A percentile compares a stretch with the other conserved stretches of the same genome.
These are phyloP conservation scores for Onychostruthus taczanowskii DNA, from an alignment of 2,113 vertebrate species.

Conservation along the genomic window DNA sequence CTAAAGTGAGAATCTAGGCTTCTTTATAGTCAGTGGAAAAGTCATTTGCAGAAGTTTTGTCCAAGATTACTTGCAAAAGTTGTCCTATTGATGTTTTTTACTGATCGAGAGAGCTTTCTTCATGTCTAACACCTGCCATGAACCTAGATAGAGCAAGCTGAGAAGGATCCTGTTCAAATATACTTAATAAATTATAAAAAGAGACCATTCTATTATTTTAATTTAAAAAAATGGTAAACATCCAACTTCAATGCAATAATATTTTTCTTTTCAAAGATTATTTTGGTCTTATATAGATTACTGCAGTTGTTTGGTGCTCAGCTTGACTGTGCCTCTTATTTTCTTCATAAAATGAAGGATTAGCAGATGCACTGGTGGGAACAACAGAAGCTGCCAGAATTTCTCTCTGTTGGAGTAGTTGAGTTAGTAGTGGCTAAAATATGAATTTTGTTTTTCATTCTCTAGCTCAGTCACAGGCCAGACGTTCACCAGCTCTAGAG, in stretches of 20 bases:
- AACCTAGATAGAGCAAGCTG: not conserved
- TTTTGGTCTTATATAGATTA: not conserved
- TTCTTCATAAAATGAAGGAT: not conserved
- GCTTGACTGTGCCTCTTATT: not conserved
- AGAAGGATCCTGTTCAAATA: not conserved
- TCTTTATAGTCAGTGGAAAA: not conserved
- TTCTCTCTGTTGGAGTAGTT: not conserved
- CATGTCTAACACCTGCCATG: not conserved
- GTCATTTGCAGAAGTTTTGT: not conserved
- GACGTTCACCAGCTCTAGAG: not conserved
- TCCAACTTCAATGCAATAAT: not conserved
- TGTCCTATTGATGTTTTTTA: not conserved
- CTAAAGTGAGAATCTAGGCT: not conserved
- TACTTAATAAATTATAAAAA: not conserved
- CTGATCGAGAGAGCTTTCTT: not conserved
- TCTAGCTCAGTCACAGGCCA: not conserved
- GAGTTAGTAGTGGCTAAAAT: not conserved
- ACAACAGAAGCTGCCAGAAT: not conserved
- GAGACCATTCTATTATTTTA: not conserved
- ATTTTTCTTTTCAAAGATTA: not conserved
- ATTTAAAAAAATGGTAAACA: not conserved
- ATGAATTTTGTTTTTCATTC: not conserved
- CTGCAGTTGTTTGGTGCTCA: not conserved
- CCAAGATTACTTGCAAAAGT: not conserved
- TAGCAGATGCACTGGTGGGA: not conserved